Evolutionary conservation across 2,888 invertebrate genomes (phyloP).

Genomic region (Agriopis marginaria): DNA sequence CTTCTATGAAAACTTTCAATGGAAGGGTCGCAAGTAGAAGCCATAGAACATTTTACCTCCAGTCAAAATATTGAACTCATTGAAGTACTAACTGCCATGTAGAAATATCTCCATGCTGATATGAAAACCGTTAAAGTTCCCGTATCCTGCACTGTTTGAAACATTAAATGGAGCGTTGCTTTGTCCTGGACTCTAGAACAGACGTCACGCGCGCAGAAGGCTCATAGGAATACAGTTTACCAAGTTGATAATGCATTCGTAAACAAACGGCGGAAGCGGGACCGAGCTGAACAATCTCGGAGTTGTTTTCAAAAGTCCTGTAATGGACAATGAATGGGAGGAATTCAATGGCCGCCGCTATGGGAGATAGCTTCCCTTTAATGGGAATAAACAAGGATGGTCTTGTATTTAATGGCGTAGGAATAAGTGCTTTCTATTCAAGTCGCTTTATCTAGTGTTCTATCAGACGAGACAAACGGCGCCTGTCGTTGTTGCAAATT

Average conservation of each 20-base stretch:
- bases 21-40: not conserved
- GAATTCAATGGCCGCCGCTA: constrained; percentile 37
- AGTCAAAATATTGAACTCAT: too few species aligned
- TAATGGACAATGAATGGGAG: constrained; percentile 41
- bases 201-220: constrained; percentile 41
- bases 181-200: constrained; percentile 40
- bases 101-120: not conserved
- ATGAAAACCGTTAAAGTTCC: not conserved
- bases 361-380: constrained; percentile 24
- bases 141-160: constrained; percentile 7
- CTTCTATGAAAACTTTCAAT: too few species aligned
- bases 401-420: constrained; percentile 11
- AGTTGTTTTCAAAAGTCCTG: constrained; percentile 45
- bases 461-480: constrained; percentile 2
- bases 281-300: constrained; percentile 33
- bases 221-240: constrained; percentile 47
- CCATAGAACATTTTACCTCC: too few species aligned
- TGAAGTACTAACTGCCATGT: not conserved
- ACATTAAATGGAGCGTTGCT: constrained; percentile 32
- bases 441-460: constrained; percentile 13
- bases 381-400: constrained; percentile 27
- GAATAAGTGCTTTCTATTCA: constrained; percentile 20
- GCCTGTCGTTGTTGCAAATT: not conserved
- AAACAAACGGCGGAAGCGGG: constrained; percentile 46
- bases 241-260: constrained; percentile 47